Evolutionary conservation across 1,140 invertebrate genomes (phyloP).

Genomic region (Holotrichia oblita): DNA sequence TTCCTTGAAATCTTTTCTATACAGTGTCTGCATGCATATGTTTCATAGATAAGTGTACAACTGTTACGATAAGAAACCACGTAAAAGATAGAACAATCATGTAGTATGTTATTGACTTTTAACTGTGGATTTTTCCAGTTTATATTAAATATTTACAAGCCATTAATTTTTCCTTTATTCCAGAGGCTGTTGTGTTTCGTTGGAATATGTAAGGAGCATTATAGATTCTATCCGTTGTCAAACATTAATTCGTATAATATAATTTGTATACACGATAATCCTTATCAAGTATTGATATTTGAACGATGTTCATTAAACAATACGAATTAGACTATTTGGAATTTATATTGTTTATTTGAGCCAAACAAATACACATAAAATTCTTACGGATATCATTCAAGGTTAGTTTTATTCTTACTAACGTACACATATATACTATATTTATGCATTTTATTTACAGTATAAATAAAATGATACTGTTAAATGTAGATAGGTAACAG

Average conservation of each 20-base stretch:
- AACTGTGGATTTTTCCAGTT: too few species aligned
- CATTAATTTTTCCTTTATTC: too few species aligned
- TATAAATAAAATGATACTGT: neutral
- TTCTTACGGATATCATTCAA: neutral
- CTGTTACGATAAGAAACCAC: neutral
- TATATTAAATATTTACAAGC: too few species aligned
- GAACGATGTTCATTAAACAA: neutral
- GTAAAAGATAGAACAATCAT: neutral
- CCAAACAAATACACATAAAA: neutral
- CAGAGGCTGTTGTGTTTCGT: too few species aligned
- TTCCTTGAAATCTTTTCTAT: neutral
- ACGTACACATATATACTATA: neutral
- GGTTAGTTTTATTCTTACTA: neutral
- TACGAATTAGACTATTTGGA: conserved; percentile 2
- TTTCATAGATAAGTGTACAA: neutral
- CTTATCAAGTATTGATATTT: neutral
- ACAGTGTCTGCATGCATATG: neutral
- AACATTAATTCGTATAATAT: too few species aligned
- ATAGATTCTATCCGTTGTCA: too few species aligned
- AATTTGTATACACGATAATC: neutral
- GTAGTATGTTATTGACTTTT: too few species aligned
- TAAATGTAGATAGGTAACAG: neutral
- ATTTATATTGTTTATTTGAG: conserved; percentile 13
- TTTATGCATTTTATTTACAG: neutral
- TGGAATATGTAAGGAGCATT: too few species aligned